Percentiles rank a stretch among this genome's conserved stretches.
Evolutionary conservation across 2,888 invertebrate genomes (phyloP).

Genomic region (Campoletis raptor): DNA sequence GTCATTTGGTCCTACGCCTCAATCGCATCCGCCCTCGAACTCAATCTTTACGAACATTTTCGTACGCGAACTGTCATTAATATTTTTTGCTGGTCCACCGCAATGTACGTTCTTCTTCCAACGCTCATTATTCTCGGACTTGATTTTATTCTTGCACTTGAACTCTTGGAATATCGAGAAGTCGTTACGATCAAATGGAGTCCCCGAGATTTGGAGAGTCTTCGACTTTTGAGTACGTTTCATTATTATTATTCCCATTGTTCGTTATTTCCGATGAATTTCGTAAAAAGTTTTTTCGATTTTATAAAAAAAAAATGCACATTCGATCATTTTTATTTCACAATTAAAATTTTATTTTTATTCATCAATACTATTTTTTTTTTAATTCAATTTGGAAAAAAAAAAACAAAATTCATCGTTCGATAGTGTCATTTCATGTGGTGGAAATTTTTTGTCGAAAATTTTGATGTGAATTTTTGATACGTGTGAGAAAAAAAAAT

Average conservation of each 20-base stretch:
- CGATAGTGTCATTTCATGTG: no score
- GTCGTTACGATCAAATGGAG: conserved; percentile 21
- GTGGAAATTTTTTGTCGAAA: no score
- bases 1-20: conserved; percentile 75
- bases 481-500: no score
- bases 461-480: no score
- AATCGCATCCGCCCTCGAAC: conserved; percentile 75
- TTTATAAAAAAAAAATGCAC: no score
- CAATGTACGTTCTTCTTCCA: conserved; percentile 75
- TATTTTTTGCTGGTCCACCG: conserved; percentile 76
- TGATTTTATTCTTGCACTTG: conserved; percentile 69
- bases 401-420: no score
- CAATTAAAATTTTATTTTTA: no score
- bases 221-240: conserved; percentile 71
- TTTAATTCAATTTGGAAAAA: no score
- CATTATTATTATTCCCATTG: background rate
- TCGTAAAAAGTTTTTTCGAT: no score
- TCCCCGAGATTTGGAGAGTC: conserved; percentile 67
- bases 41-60: conserved; percentile 75
- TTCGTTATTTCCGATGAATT: background rate
- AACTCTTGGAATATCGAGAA: conserved; percentile 60
- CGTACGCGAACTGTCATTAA: conserved; percentile 63
- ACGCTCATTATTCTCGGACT: conserved; percentile 73
- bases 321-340: no score
- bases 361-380: no score